Conservation (phyloP, 2,888 invertebrate species). For the Eumerus sabulonum region DNA sequence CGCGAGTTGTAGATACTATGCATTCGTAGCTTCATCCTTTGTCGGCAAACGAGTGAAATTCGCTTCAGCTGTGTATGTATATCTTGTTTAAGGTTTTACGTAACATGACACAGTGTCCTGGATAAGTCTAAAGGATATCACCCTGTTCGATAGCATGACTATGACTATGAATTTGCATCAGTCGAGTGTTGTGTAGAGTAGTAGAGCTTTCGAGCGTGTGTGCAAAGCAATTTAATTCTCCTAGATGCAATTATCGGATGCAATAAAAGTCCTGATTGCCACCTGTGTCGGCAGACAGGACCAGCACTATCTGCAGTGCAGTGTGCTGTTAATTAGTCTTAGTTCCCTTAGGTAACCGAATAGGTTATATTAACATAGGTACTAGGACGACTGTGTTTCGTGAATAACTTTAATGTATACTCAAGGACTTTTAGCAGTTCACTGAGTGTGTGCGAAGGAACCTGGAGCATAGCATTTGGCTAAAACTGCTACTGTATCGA, state of each 20-base stretch:
- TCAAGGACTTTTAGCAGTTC: slow-evolving; percentile 44
- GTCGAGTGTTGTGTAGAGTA: no score
- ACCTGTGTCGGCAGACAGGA: slow-evolving; percentile 30
- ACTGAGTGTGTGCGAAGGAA: background rate
- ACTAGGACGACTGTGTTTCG: slow-evolving; percentile 15
- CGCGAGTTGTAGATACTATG: slow-evolving; percentile 16
- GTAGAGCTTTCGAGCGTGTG: slow-evolving; percentile 11
- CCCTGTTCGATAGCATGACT: no score
- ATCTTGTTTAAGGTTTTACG: slow-evolving; percentile 52
- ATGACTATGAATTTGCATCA: no score
- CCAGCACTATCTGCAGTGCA: slow-evolving; percentile 17
- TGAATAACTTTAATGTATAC: slow-evolving; percentile 17
- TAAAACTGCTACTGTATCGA: slow-evolving; percentile 19
- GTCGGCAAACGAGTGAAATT: slow-evolving; percentile 23
- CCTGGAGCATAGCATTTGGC: slow-evolving; percentile 34
- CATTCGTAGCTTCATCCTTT: slow-evolving; percentile 6
- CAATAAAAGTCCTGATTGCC: slow-evolving; percentile 38
- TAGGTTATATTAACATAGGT: slow-evolving; percentile 16
- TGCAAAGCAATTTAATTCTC: slow-evolving; percentile 54
- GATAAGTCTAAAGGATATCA: slow-evolving; percentile 19
- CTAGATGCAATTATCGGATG: slow-evolving; percentile 52
- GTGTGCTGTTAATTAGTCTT: background rate
- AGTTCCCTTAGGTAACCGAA: slow-evolving; percentile 20
- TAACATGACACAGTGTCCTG: slow-evolving; percentile 68
- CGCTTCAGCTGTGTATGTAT: slow-evolving; percentile 49